A percentile compares a stretch with the other conserved stretches of the same genome.
Evolutionary conservation across 2,888 invertebrate species (phyloP).

Genomic region (Caenorhabditis panamensis): DNA sequence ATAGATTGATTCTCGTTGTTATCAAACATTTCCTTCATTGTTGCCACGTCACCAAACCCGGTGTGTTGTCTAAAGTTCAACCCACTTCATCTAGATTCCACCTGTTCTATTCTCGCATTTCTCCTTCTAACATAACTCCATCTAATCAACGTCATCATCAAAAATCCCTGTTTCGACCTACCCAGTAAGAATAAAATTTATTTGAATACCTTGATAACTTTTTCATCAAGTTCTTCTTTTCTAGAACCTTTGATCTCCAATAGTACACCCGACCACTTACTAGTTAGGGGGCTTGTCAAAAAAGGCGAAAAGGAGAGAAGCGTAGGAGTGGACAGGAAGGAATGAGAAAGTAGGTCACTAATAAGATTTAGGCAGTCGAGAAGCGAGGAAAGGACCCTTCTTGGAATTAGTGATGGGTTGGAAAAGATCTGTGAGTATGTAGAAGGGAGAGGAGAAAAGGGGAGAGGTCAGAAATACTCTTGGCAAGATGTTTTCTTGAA

Average conservation of each 20-base stretch:
- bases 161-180: background rate
- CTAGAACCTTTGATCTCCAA: slow-evolving; percentile 2
- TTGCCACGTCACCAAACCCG: too few species aligned
- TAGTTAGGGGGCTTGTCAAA: too few species aligned
- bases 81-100: background rate
- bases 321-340: slow-evolving; percentile 20
- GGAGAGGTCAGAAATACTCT: slow-evolving; percentile 28
- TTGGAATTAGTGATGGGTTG: slow-evolving; percentile 20
- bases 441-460: background rate
- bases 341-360: slow-evolving; percentile 47
- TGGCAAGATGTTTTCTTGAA: too few species aligned
- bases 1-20: too few species aligned
- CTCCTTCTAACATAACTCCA: too few species aligned
- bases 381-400: slow-evolving; percentile 16
- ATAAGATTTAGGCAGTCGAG: slow-evolving; percentile 45
- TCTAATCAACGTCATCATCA: background rate
- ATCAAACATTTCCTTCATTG: too few species aligned
- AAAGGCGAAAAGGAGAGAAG: slow-evolving; percentile 9
- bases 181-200: too few species aligned
- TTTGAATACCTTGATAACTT: too few species aligned
- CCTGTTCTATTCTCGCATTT: background rate
- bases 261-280: slow-evolving; percentile 10
- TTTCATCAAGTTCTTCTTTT: too few species aligned
- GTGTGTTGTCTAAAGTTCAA: background rate
- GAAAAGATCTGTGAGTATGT: background rate